Conservation (phyloP, 2,113 vertebrate species). For the Ascaphus truei region DNA sequence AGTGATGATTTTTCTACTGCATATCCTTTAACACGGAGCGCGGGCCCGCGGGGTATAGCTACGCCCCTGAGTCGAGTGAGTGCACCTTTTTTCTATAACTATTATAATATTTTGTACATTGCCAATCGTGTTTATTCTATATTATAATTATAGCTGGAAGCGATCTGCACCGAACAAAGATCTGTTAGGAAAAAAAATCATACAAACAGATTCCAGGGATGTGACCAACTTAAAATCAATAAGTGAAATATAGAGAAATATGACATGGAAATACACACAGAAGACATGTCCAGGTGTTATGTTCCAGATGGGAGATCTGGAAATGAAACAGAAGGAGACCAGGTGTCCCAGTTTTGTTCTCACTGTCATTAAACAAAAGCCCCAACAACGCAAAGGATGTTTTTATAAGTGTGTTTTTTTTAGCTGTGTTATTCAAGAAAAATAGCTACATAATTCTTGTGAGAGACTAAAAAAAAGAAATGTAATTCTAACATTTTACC, state of each 20-base stretch:
- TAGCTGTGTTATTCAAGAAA: no score
- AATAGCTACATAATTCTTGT: no score
- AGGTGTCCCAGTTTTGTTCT: conserved; percentile 13
- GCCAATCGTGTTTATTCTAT: background rate
- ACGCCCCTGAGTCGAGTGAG: no score
- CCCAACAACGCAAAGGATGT: background rate
- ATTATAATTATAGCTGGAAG: conserved; percentile 7
- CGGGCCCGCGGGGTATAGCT: no score
- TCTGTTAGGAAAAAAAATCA: background rate
- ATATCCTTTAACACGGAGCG: no score
- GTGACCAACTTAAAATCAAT: conserved; percentile 24
- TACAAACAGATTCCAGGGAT: conserved; percentile 18
- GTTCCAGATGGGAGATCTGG: conserved; percentile 18
- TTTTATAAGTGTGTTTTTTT: no score
- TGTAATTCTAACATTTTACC: no score
- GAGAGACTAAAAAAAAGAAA: no score
- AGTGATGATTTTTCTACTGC: no score
- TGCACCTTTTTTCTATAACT: background rate
- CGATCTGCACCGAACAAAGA: background rate
- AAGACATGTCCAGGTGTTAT: conserved; percentile 21
- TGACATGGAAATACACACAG: conserved; percentile 9
- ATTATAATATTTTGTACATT: background rate
- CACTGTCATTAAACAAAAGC: background rate
- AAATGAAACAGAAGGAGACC: conserved; percentile 17
- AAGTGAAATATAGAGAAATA: background rate